Evolutionary conservation across 2,888 invertebrate species (phyloP), one percentile per base, ranked within the genome.

Genomic region (Uropetala carovei): DNA sequence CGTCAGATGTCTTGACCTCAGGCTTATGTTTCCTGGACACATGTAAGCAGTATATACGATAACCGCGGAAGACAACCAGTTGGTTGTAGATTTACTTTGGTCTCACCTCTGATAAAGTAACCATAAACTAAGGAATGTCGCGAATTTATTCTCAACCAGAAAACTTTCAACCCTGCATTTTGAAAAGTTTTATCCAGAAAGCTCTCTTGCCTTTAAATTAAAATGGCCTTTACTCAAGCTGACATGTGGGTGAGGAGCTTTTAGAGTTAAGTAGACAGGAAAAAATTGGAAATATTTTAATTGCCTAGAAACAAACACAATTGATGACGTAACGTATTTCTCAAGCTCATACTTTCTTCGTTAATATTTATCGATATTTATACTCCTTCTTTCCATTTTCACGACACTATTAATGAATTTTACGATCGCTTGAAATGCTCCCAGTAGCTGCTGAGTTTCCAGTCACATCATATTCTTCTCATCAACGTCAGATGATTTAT

Each of bases 21-120:
- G n/a, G 14, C 18, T 43, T 18, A 83, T 56, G 83, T n/a, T 83
- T 83, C 83, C 83, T 83, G 83, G 83, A 83, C 83, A 83, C 16
- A 83, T 56, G 14, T 83, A 83, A 83, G 83, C 83, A 57, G 83
- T 83, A 57, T 83, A 83, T 57, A 83, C 57, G 56, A 83, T 83
- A 56, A 83, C 83, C 14, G 43, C 43, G 18, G 43, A 18, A n/a
- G 57, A 83, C 83, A 56, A 0, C 18, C n/a, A 43, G 57, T 56
- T 14, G 43, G 18, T 83, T 43, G 18, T 83, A 83, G 83, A 83
- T 83, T 83, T 57, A 83, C 83, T 83, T 83, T 57, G 83, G 83
- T 57, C 43, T 83, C 83, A 83, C 57, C 83, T 43, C 83, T n/a
- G 18, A 83, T 83, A 83, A 83, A 83, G 43, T 83, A n/a, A 18